These are phyloP conservation scores for Urosaurus nigricauda DNA, from an alignment of 2,797 vertebrate species.

Conservation along the genomic window DNA sequence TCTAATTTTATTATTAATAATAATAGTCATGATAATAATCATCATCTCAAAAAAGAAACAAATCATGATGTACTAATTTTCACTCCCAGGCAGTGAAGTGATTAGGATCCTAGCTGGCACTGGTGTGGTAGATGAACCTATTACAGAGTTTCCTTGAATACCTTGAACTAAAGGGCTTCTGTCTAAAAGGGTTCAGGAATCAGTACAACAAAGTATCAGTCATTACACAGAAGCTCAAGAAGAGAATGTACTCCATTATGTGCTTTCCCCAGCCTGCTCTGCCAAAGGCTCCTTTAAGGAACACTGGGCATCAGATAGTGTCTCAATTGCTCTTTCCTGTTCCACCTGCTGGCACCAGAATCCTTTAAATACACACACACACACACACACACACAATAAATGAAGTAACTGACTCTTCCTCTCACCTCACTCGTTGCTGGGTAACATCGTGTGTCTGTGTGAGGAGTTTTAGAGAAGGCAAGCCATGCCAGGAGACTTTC, in stretches of 20 bases:
- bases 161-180: slow-evolving; percentile 33
- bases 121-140: slow-evolving; percentile 18
- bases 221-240: background rate
- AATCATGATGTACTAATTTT: background rate
- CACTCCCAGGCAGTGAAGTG: background rate
- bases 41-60: background rate
- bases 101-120: background rate
- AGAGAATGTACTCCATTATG: slow-evolving; percentile 57
- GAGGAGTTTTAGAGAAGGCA: background rate
- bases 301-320: slow-evolving; percentile 49
- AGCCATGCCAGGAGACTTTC: slow-evolving; percentile 1
- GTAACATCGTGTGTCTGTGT: background rate
- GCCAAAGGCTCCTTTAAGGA: slow-evolving; percentile 34
- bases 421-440: slow-evolving; percentile 1
- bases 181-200: slow-evolving; percentile 32
- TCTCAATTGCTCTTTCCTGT: slow-evolving; percentile 51
- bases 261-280: background rate
- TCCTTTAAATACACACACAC: background rate
- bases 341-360: background rate
- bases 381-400: background rate
- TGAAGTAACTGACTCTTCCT: slow-evolving; percentile 12
- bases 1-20: background rate
- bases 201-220: background rate
- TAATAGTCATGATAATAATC: background rate
- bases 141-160: slow-evolving; percentile 40